Base-by-base conservation (phyloP, 1,140 invertebrate genomes). In the Caenorhabditis briggsae region DNA sequence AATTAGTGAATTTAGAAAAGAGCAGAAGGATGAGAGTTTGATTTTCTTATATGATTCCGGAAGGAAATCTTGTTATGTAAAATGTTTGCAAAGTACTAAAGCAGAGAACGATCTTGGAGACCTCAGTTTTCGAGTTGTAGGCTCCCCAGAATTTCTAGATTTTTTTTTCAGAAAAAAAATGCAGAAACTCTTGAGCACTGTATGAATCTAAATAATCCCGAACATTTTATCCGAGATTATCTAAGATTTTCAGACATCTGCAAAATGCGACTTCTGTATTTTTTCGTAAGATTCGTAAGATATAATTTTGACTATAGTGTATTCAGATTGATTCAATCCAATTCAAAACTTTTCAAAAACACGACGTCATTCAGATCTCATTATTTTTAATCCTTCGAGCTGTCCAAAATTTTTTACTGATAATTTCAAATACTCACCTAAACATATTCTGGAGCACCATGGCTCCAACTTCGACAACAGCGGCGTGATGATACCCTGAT, bases 401-500 rank as follows among this genome's bases (percentile, higher is more conserved):
- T 2, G 3, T 1, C 3, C 33, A 33, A 3, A 33, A 1, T 33
- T 33, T 33, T 33, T 1, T 33, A 3, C 3, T 33, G 1, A 33
- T n/a, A 11, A 55, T 14, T 18, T 8, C 50, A 64, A 20, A 59
- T 11, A 78, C 48, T 48, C 18, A 86, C 85, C 85, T 86, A 41
- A 86, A 92, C 91, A 92, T 92, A 89, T 92, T 92, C 82, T 92
- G 91, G 61, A 90, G 86, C 88, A 92, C 91, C 91, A 92, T 92
- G 84, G 92, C 91, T 83, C 91, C 91, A 82, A 92, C 84, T 90
- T 92, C 91, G 70, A 92, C 86, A 64, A 92, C 88, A 53, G 91
- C 90, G 56, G 90, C 90, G 85, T 90, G 89, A 56, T 92, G 91
- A 78, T 92, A 87, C 82, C 91, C 86, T 18, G 85, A 90, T 41